A percentile compares a stretch with the other conserved stretches of the same genome.
phyloP scores from a whole-genome alignment of 1,140 invertebrate species.

The Diachasma alloeum region DNA sequence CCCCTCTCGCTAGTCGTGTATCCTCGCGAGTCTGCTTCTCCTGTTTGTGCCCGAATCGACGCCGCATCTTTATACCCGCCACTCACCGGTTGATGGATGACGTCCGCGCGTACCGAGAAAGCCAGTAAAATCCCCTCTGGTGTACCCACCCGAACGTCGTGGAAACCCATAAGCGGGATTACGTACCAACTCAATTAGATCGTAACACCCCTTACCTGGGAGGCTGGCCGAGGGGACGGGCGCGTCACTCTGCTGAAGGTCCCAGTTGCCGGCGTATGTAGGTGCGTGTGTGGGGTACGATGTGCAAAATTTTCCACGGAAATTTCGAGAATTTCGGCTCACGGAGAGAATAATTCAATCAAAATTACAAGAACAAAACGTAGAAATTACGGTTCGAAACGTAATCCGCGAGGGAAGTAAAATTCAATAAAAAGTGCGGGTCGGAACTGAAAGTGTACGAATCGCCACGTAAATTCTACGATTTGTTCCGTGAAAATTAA shows the following conservation, averaged over 20 bases:
- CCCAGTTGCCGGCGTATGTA: no score
- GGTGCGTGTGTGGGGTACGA: no score
- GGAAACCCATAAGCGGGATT: slow-evolving; percentile 49
- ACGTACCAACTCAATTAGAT: slow-evolving; percentile 51
- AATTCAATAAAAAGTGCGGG: no score
- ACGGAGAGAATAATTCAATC: no score
- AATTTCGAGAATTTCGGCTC: no score
- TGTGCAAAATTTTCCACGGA: no score
- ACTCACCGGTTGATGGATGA: slow-evolving; percentile 48
- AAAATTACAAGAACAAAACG: no score
- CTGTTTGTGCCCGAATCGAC: slow-evolving; percentile 43
- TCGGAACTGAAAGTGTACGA: no score
- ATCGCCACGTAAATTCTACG: no score
- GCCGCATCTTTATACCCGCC: slow-evolving; percentile 45
- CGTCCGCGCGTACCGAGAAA: slow-evolving; percentile 35
- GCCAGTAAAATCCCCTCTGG: slow-evolving; percentile 47
- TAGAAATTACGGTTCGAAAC: no score
- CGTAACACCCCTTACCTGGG: slow-evolving; percentile 28
- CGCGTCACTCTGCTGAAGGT: background rate
- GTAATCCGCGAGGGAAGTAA: no score
- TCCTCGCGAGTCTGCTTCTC: background rate
- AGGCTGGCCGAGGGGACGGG: background rate
- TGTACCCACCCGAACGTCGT: slow-evolving; percentile 22
- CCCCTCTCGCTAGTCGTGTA: background rate
- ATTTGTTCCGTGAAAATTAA: no score